These are phyloP conservation scores for Drosophila quinaria DNA, from an alignment of 2,888 invertebrate species.

Conservation along the genomic window DNA sequence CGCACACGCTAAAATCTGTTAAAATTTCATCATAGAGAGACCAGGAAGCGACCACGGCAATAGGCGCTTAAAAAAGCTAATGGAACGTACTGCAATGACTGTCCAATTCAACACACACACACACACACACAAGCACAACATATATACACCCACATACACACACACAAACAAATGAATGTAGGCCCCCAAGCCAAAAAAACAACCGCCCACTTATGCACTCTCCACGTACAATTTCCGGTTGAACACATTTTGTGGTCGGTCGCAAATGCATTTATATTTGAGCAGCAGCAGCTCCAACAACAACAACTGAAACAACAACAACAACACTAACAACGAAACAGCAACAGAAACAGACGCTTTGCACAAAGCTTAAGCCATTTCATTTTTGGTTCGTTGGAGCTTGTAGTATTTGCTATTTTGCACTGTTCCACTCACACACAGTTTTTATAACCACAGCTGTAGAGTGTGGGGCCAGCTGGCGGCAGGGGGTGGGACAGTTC, in stretches of 20 bases:
- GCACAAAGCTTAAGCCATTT: conserved; percentile 79
- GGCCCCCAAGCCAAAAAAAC: conserved; percentile 30
- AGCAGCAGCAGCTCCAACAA: conserved; percentile 49
- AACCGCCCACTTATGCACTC: conserved; percentile 64
- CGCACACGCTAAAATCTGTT: conserved; percentile 71
- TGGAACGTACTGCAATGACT: conserved; percentile 70
- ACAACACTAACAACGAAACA: conserved; percentile 33
- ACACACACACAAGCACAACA: conserved; percentile 10
- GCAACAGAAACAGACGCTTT: conserved; percentile 57
- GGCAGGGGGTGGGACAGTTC: no score
- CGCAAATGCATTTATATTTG: conserved; percentile 81
- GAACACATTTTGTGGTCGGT: conserved; percentile 83
- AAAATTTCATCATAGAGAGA: conserved; percentile 62
- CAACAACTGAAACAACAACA: conserved; percentile 30
- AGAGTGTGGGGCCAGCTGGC: neutral
- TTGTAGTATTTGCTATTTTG: conserved; percentile 71
- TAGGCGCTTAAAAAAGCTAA: conserved; percentile 72
- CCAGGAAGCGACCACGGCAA: conserved; percentile 48
- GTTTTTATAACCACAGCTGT: conserved; percentile 57
- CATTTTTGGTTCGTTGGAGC: conserved; percentile 78
- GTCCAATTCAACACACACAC: conserved; percentile 39
- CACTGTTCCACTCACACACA: conserved; percentile 56
- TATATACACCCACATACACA: conserved; percentile 13
- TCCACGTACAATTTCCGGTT: conserved; percentile 83
- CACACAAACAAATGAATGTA: conserved; percentile 10